Conservation (phyloP, 2,113 vertebrate species). For the Apus apus region DNA sequence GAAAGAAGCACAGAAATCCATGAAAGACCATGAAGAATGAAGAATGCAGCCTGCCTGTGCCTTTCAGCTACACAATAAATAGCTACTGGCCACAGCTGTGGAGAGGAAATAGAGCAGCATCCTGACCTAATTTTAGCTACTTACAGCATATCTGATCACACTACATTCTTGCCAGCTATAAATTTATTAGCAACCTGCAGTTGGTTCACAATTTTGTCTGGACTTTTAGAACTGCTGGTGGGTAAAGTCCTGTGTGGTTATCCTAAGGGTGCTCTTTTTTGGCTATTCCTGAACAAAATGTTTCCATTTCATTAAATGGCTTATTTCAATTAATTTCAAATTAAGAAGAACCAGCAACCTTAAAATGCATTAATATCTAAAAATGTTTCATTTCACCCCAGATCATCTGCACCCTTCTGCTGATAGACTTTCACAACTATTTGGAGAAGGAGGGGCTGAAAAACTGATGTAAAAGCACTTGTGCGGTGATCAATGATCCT, state of each 20-base stretch:
- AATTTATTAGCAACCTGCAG: background rate
- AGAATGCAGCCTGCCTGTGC: background rate
- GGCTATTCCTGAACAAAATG: background rate
- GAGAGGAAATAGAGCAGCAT: background rate
- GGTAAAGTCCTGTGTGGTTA: background rate
- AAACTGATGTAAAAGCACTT: background rate
- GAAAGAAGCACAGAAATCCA: background rate
- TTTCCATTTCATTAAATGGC: background rate
- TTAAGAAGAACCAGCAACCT: background rate
- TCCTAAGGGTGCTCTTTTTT: background rate
- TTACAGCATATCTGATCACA: background rate
- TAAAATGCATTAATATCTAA: background rate
- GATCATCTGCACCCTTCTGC: background rate
- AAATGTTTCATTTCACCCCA: constrained; percentile 18
- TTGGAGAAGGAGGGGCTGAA: background rate
- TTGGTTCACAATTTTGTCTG: background rate
- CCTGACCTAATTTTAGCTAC: background rate
- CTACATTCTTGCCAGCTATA: background rate
- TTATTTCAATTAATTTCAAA: background rate
- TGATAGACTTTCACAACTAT: background rate
- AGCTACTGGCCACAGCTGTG: background rate
- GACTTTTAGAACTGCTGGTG: background rate
- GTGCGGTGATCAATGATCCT: background rate
- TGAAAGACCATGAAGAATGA: background rate
- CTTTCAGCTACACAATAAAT: background rate